Conservation (phyloP, 2,888 invertebrate genomes). For the Margaritifera margaritifera region DNA sequence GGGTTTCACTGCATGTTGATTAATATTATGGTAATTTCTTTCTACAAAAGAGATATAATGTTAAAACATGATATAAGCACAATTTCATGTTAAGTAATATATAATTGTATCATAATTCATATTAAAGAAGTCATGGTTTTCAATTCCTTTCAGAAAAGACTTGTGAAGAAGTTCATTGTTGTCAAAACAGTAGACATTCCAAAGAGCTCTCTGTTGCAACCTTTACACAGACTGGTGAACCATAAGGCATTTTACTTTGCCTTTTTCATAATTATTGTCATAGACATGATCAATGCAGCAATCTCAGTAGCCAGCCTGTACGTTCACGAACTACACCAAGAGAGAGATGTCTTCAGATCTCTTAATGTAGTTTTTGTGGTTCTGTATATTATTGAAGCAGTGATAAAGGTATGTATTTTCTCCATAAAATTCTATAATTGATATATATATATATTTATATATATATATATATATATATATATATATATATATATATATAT, state of each 20-base stretch:
- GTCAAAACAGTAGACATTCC: slow-evolving; percentile 23
- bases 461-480: too few species aligned
- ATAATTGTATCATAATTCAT: too few species aligned
- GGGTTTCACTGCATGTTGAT: too few species aligned
- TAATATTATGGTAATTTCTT: too few species aligned
- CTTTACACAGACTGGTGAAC: slow-evolving; percentile 27
- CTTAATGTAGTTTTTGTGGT: slow-evolving; percentile 53
- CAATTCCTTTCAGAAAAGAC: slow-evolving; percentile 44
- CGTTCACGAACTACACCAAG: slow-evolving; percentile 25
- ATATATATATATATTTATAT: neutral
- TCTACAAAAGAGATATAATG: too few species aligned
- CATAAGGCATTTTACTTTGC: slow-evolving; percentile 45
- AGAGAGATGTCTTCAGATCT: slow-evolving; percentile 37
- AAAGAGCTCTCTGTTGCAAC: slow-evolving; percentile 20
- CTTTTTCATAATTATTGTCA: slow-evolving; percentile 45
- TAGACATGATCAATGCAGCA: slow-evolving; percentile 53
- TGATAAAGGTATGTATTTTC: slow-evolving; percentile 49
- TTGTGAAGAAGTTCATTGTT: slow-evolving; percentile 38
- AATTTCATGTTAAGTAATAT: too few species aligned
- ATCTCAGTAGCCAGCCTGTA: slow-evolving; percentile 44
- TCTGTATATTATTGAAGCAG: slow-evolving; percentile 57
- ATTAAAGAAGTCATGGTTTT: neutral
- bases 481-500: too few species aligned
- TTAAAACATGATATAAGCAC: too few species aligned
- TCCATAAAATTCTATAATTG: too few species aligned